These are phyloP conservation scores for Enteromius radiatus DNA, from an alignment of 2,797 vertebrate species.

Conservation along the genomic window DNA sequence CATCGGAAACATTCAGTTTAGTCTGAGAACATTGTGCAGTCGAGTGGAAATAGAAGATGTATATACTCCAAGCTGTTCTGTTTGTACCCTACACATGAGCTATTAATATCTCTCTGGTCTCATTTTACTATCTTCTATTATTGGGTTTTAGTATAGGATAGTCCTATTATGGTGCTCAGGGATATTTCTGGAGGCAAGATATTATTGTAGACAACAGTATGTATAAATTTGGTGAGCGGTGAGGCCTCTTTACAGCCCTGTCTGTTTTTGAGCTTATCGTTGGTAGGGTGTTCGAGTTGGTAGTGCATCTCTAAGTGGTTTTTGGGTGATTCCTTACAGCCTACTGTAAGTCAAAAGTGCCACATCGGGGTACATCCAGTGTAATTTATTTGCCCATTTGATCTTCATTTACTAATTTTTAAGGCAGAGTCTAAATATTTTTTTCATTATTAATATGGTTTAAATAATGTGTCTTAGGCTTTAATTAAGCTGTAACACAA, in stretches of 20 bases:
- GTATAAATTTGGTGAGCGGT: slow-evolving; percentile 26
- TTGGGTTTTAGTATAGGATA: slow-evolving; percentile 34
- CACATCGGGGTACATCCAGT: background rate
- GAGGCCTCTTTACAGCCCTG: background rate
- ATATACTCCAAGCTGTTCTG: background rate
- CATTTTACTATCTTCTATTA: slow-evolving; percentile 51
- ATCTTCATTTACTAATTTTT: background rate
- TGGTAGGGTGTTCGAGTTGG: background rate
- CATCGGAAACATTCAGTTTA: slow-evolving; percentile 1
- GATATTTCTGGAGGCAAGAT: slow-evolving; percentile 46
- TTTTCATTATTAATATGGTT: background rate
- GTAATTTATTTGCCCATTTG: background rate
- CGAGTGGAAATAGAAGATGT: slow-evolving; percentile 6
- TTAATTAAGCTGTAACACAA: background rate
- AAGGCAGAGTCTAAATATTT: background rate
- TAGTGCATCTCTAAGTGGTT: background rate
- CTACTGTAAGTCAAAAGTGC: background rate
- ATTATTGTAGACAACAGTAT: slow-evolving; percentile 36
- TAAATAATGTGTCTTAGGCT: background rate
- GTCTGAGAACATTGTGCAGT: slow-evolving; percentile 8
- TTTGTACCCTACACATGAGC: slow-evolving; percentile 35
- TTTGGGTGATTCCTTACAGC: background rate
- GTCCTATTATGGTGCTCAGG: slow-evolving; percentile 25
- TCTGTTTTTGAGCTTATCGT: slow-evolving; percentile 10
- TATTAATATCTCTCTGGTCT: slow-evolving; percentile 47